Base-by-base conservation (phyloP, 2,888 invertebrate genomes). In the Deroplatys truncata region DNA sequence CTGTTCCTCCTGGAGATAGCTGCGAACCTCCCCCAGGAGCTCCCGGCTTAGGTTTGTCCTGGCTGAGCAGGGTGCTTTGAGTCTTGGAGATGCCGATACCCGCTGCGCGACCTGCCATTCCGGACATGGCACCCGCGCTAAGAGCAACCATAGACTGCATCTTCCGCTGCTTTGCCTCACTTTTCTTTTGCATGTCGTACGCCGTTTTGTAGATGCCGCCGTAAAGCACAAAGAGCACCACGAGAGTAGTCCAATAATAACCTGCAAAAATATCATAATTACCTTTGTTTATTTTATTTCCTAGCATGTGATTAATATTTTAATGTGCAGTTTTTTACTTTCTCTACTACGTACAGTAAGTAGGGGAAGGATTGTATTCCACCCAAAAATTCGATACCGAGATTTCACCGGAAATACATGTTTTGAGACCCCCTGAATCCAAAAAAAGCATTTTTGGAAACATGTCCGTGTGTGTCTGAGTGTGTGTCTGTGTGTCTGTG, bases 161-260 rank as follows among this genome's bases (percentile, higher is more conserved):
- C 94, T 99, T 98, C 56, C 98, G 96, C 88, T 99, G 98, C 92
- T 99, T 99, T 0, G 98, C 98, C 94, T 98, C 98, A 92, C 99
- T 98, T 93, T 98, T 98, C 93, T 98, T 98, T 93, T 99, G 99
- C 97, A 99, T 98, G 92, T 98, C 98, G 93, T 98, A 98, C 10
- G 99, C 99, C 83, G 98, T 99, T 93, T 98, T 98, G 93, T 99
- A 99, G 92, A 99, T 99, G 16, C 99, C 99, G 86, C 98, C 98
- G 93, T 99, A 99, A 16, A 99, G 95, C 90, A 98, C 96, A 93
- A 99, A 98, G 91, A 99, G 95, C 84, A 99, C 98, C 89, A 98
- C 96, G 72, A 99, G 94, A 0, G 99, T 99, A 84, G 97, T 98
- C 99, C 99, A 99, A 93, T 98, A 99, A 93, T 99, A 99, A 87